These are phyloP conservation scores for Tyto alba DNA, from an alignment of 2,113 vertebrate genomes.

Conservation along the genomic window DNA sequence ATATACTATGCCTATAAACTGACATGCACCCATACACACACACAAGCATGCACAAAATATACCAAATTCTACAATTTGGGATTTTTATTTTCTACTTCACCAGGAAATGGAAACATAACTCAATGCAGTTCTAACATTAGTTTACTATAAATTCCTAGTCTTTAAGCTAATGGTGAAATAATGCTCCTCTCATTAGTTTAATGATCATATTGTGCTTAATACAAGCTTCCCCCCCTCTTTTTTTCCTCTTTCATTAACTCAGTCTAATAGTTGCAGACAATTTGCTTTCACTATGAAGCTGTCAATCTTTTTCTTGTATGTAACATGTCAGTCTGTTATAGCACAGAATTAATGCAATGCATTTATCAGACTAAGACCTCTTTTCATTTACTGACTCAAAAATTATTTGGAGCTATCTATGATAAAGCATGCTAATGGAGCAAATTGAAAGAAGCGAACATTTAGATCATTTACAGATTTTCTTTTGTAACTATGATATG, in stretches of 20 bases:
- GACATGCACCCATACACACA: neutral
- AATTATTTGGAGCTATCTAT: neutral
- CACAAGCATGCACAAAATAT: neutral
- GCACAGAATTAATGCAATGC: neutral
- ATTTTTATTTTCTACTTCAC: neutral
- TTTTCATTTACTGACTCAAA: neutral
- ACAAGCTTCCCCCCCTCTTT: neutral
- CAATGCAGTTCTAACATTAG: neutral
- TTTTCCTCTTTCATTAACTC: constrained; percentile 23
- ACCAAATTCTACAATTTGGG: neutral
- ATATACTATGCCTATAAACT: neutral
- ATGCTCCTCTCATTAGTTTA: constrained; percentile 55
- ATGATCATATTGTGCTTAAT: neutral
- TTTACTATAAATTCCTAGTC: constrained; percentile 44
- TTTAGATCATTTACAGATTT: neutral
- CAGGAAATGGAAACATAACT: neutral
- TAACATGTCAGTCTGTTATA: neutral
- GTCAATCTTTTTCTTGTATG: constrained; percentile 1
- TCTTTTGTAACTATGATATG: neutral
- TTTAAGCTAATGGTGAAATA: constrained; percentile 50
- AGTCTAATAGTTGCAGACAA: neutral
- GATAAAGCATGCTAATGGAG: neutral
- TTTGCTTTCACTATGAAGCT: constrained; percentile 5
- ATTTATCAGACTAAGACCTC: neutral
- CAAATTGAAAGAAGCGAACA: neutral